These are phyloP conservation scores for Drosophila demipolita DNA, from an alignment of 2,888 invertebrate species.

Conservation along the genomic window DNA sequence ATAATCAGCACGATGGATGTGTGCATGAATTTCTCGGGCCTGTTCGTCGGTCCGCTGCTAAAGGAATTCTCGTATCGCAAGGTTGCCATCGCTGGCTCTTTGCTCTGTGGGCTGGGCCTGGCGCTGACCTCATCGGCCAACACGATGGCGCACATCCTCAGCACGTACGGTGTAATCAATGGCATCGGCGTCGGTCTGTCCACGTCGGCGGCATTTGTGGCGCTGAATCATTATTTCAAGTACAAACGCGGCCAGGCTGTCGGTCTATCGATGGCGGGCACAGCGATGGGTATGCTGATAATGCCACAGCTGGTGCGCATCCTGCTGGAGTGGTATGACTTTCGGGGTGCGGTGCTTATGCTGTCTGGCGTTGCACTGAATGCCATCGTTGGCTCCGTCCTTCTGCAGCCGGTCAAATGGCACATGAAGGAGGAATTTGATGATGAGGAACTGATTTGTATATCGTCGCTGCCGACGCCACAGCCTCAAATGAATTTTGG, in stretches of 20 bases:
- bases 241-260: slow-evolving; percentile 92
- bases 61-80: slow-evolving; percentile 91
- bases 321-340: slow-evolving; percentile 88
- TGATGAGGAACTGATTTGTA: slow-evolving; percentile 83
- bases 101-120: slow-evolving; percentile 89
- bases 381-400: slow-evolving; percentile 88
- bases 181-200: slow-evolving; percentile 92
- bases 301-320: slow-evolving; percentile 91
- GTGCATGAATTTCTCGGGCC: slow-evolving; percentile 91
- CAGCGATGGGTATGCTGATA: slow-evolving; percentile 91
- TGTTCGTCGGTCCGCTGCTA: slow-evolving; percentile 91
- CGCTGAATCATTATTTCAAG: slow-evolving; percentile 91
- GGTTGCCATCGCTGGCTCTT: slow-evolving; percentile 89
- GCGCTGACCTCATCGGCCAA: slow-evolving; percentile 89
- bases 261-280: slow-evolving; percentile 92
- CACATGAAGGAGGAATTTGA: slow-evolving; percentile 87
- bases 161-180: slow-evolving; percentile 91
- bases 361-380: slow-evolving; percentile 89
- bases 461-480: slow-evolving; percentile 71
- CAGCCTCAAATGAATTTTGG: slow-evolving; percentile 54
- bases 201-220: slow-evolving; percentile 91
- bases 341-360: slow-evolving; percentile 89
- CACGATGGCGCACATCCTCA: slow-evolving; percentile 90
- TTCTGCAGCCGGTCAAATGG: slow-evolving; percentile 90
- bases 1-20: slow-evolving; percentile 92